Base-by-base conservation (phyloP, 2,888 invertebrate genomes). In the Phortica okadai region DNA sequence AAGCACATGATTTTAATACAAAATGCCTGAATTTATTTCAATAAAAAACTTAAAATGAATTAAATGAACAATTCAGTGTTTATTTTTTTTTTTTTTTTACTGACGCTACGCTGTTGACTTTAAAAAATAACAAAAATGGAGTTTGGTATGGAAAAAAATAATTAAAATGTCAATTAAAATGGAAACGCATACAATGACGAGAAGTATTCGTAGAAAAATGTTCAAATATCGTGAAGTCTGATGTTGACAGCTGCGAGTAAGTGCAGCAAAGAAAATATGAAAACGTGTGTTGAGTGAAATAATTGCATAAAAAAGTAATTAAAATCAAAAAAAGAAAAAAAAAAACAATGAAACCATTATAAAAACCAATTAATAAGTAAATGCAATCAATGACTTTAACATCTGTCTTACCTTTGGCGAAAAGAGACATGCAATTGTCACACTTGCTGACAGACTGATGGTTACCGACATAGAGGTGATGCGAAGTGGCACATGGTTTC, bases 391-490 rank as follows among this genome's bases (percentile, higher is more conserved):
- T 14, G 33, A 33, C 50, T 50, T 50, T 50, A 6, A 50, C 50
- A 50, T 50, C 50, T 50, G 6, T 14, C 3, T 50, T 92, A 98
- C 95, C 94, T 99, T 98, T 10, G 98, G 98, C 64, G 97, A 95
- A 92, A 98, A 98, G 79, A 99, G 94, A 91, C 98, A 98, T 76
- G 95, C 96, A 77, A 98, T 95, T 8, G 98, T 97, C 82, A 98
- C 98, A 83, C 97, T 97, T 81, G 98, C 98, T 85, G 97, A 97
- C 82, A 99, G 94, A 79, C 97, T 97, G 90, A 98, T 98, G 83
- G 98, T 97, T 88, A 98, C 97, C 75, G 97, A 97, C 96, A 98
- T 97, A 91, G 97, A 97, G 84, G 97, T 98, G 90, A 98, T 96
- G 79, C 98, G 94, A 78, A 98, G 93, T 11, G 97, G 96, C 80